Evolutionary conservation across 2,888 invertebrate genomes (phyloP).

Genomic region (Adela reaumurella): DNA sequence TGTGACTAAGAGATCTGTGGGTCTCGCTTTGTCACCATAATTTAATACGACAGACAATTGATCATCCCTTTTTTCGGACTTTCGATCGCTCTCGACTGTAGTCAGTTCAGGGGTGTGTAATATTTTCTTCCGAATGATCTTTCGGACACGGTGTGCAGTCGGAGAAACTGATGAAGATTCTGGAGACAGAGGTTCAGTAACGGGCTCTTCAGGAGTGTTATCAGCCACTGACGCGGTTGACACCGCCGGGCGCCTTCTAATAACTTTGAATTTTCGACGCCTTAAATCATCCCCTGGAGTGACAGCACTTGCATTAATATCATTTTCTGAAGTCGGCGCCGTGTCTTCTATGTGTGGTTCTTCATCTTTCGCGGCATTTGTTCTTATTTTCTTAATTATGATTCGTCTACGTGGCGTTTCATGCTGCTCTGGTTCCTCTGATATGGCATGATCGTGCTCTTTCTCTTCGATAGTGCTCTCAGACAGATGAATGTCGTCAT

Average conservation of each 20-base stretch:
- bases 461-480: constrained; percentile 48
- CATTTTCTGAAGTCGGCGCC: neutral
- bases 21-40: constrained; percentile 37
- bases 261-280: constrained; percentile 27
- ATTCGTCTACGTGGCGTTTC: constrained; percentile 22
- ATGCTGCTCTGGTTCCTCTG: constrained; percentile 17
- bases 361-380: constrained; percentile 13
- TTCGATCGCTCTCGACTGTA: too few relatives aligned
- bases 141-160: constrained; percentile 24
- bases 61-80: too few relatives aligned
- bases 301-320: neutral
- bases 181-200: constrained; percentile 10
- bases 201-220: constrained; percentile 13
- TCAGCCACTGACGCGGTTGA: constrained; percentile 20
- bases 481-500: constrained; percentile 42
- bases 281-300: constrained; percentile 23
- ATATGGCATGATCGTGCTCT: constrained; percentile 29
- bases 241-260: constrained; percentile 36
- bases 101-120: too few relatives aligned
- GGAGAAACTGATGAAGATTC: constrained; percentile 16
- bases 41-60: constrained; percentile 16
- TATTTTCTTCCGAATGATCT: constrained; percentile 38
- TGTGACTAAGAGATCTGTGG: constrained; percentile 13
- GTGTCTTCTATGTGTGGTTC: neutral
- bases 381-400: constrained; percentile 26